phyloP scores from a whole-genome alignment of 2,797 vertebrate species.

The Anableps anableps region DNA sequence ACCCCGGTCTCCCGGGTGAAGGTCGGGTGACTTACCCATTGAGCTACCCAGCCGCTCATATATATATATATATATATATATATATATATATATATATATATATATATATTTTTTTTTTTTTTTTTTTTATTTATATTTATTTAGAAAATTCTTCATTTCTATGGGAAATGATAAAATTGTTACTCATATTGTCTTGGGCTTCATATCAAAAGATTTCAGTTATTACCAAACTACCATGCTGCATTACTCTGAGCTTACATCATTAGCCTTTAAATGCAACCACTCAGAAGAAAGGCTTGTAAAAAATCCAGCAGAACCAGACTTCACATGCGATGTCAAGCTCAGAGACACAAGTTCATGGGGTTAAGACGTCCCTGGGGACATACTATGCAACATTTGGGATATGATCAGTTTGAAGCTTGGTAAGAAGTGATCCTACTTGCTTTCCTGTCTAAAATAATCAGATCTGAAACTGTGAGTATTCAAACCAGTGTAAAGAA shows the following conservation, averaged over 20 bases:
- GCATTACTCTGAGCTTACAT: conserved; percentile 25
- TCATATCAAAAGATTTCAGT: background rate
- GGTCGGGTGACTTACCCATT: too few species aligned
- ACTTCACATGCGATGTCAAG: conserved; percentile 49
- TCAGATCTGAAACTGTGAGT: background rate
- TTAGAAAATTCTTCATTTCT: background rate
- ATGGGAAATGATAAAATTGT: background rate
- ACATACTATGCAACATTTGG: conserved; percentile 20
- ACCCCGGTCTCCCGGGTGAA: too few species aligned
- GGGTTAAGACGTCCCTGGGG: conserved; percentile 20
- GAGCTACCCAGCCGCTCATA: too few species aligned
- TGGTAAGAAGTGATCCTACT: background rate
- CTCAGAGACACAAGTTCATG: conserved; percentile 23
- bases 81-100: too few species aligned
- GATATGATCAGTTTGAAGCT: conserved; percentile 6
- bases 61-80: too few species aligned
- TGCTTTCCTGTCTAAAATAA: background rate
- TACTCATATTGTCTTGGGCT: background rate
- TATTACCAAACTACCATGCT: background rate
- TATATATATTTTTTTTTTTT: too few species aligned
- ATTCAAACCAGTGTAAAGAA: conserved; percentile 5
- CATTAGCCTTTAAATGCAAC: conserved; percentile 10
- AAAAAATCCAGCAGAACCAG: conserved; percentile 59
- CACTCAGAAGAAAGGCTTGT: conserved; percentile 21
- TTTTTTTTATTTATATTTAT: too few species aligned